Conservation (phyloP, 2,797 vertebrate species). For the Enteromius argenteus region DNA sequence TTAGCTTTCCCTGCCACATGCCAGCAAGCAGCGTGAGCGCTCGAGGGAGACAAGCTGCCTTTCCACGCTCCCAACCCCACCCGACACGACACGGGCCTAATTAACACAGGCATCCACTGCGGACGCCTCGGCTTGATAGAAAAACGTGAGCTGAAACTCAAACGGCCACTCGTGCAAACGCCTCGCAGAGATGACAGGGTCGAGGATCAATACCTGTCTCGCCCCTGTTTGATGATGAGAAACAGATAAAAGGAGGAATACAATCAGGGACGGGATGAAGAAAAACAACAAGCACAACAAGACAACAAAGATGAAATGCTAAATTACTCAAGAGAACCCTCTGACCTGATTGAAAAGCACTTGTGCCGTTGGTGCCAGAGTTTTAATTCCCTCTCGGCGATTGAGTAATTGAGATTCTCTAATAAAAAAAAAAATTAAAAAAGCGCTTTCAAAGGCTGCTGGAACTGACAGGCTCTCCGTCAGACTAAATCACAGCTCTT, state of each 20-base stretch:
- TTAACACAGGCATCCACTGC: slow-evolving; percentile 62
- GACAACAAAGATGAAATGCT: slow-evolving; percentile 30
- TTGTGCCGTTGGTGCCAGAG: slow-evolving; percentile 28
- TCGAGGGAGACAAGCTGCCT: slow-evolving; percentile 42
- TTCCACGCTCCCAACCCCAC: slow-evolving; percentile 41
- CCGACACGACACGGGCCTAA: slow-evolving; percentile 59
- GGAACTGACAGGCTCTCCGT: slow-evolving; percentile 51
- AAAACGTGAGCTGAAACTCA: slow-evolving; percentile 45
- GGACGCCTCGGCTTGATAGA: slow-evolving; percentile 45
- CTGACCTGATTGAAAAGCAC: slow-evolving; percentile 50
- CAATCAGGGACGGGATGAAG: neutral
- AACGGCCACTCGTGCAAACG: slow-evolving; percentile 41
- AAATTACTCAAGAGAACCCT: slow-evolving; percentile 52
- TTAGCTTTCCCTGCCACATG: slow-evolving; percentile 64
- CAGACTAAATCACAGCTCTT: slow-evolving; percentile 49
- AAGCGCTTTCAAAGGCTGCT: slow-evolving; percentile 55
- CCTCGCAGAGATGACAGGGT: slow-evolving; percentile 51
- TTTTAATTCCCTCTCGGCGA: slow-evolving; percentile 54
- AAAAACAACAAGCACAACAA: slow-evolving; percentile 16
- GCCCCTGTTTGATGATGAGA: slow-evolving; percentile 36
- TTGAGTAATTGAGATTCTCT: slow-evolving; percentile 57
- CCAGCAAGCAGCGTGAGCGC: slow-evolving; percentile 51
- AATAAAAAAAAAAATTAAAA: slow-evolving; percentile 49
- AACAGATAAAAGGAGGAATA: slow-evolving; percentile 13
- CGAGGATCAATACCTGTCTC: slow-evolving; percentile 52